Conservation (phyloP, 2,797 vertebrate genomes). For the Tangara arthus region DNA sequence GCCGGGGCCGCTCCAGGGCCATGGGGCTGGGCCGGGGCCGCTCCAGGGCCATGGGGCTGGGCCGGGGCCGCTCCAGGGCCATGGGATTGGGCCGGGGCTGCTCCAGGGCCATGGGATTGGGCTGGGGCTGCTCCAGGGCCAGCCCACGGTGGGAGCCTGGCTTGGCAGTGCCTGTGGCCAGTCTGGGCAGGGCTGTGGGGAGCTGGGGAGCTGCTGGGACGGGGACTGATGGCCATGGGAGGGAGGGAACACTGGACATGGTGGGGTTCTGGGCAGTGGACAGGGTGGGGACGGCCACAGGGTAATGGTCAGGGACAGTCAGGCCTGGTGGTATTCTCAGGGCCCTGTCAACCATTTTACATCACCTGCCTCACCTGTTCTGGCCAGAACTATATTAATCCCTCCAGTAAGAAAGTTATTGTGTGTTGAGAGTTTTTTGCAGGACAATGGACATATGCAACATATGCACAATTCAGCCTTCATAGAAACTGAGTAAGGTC, state of each 20-base stretch:
- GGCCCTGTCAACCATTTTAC: neutral
- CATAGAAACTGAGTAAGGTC: no score
- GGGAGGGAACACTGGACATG: neutral
- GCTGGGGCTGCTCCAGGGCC: neutral
- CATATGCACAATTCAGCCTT: no score
- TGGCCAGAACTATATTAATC: neutral
- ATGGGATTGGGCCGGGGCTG: neutral
- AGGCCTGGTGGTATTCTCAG: neutral
- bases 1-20: neutral
- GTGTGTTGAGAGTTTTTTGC: no score
- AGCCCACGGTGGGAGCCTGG: accelerated
- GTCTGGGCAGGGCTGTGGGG: neutral
- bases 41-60: no score
- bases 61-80: neutral
- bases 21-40: neutral
- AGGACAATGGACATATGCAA: no score
- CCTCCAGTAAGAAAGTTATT: neutral
- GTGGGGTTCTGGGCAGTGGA: accelerated
- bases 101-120: no score
- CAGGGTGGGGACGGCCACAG: no score
- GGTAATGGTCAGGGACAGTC: neutral
- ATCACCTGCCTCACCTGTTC: neutral
- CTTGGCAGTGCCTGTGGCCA: no score
- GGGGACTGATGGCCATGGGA: accelerated
- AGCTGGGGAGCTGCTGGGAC: neutral